phyloP scores from a whole-genome alignment of 2,888 invertebrate genomes.

The Cephus spinipes region DNA sequence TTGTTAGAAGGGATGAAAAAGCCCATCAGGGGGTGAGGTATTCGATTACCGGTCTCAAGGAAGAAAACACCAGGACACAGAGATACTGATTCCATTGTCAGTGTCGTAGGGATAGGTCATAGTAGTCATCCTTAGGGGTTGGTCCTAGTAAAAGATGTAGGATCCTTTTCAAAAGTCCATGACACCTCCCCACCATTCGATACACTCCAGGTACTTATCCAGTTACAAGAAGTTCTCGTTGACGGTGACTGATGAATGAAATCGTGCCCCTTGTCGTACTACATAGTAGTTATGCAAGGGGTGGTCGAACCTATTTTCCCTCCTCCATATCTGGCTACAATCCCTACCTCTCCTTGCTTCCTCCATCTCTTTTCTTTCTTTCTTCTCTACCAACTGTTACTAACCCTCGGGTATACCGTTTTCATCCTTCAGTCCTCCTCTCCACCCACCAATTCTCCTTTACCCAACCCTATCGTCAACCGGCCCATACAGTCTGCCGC shows the following conservation, averaged over 20 bases:
- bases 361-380: conserved; percentile 3
- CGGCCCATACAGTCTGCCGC: conserved; percentile 44
- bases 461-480: not conserved
- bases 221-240: conserved; percentile 24
- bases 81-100: not conserved
- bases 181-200: not conserved
- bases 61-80: not conserved
- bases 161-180: not conserved
- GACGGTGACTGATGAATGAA: conserved; percentile 57
- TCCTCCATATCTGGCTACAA: conserved; percentile 13
- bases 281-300: conserved; percentile 29
- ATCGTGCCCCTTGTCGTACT: conserved; percentile 29
- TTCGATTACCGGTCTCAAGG: not conserved
- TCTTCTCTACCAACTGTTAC: conserved; percentile 22
- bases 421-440: conserved; percentile 3
- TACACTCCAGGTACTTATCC: conserved; percentile 25
- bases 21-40: not conserved
- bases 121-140: not conserved
- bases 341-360: conserved; percentile 15
- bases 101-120: not conserved
- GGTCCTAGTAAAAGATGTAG: not conserved
- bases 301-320: conserved; percentile 55
- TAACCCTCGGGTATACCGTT: conserved; percentile 19
- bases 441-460: not conserved
- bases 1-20: conserved; percentile 10